Conservation (phyloP, 2,113 vertebrate species). For the Pedionomus torquatus region DNA sequence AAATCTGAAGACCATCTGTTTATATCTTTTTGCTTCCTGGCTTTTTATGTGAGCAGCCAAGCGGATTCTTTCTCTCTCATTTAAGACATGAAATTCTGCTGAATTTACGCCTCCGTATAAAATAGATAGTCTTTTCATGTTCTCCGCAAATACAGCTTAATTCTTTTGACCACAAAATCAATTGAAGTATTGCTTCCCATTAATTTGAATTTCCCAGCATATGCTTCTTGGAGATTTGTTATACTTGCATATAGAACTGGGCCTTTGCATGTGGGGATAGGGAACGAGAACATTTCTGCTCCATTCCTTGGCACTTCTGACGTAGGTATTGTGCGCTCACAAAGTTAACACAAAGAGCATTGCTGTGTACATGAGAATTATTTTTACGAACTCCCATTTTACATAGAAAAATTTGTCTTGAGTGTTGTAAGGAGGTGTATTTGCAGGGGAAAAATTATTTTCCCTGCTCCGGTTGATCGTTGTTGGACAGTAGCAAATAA, state of each 20-base stretch:
- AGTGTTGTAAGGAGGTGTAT: not conserved
- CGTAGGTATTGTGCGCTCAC: not conserved
- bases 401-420: not conserved
- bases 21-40: not conserved
- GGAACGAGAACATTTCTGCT: not conserved
- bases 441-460: not conserved
- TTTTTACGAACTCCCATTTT: not conserved
- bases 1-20: conserved; percentile 63
- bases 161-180: not conserved
- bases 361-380: not conserved
- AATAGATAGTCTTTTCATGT: conserved; percentile 35
- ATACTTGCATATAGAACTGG: not conserved
- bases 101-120: not conserved
- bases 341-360: not conserved
- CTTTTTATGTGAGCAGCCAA: conserved; percentile 15
- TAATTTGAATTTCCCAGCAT: not conserved
- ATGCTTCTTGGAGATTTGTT: not conserved
- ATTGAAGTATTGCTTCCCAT: not conserved
- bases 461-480: not conserved
- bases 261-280: fast-evolving
- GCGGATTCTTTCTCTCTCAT: not conserved
- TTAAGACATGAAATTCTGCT: conserved; percentile 4
- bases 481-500: not conserved
- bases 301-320: not conserved
- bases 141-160: not conserved